A percentile compares a stretch with the other conserved stretches of the same genome.
Conservation (phyloP, 2,113 vertebrate genomes). For the Malurus elegans region DNA sequence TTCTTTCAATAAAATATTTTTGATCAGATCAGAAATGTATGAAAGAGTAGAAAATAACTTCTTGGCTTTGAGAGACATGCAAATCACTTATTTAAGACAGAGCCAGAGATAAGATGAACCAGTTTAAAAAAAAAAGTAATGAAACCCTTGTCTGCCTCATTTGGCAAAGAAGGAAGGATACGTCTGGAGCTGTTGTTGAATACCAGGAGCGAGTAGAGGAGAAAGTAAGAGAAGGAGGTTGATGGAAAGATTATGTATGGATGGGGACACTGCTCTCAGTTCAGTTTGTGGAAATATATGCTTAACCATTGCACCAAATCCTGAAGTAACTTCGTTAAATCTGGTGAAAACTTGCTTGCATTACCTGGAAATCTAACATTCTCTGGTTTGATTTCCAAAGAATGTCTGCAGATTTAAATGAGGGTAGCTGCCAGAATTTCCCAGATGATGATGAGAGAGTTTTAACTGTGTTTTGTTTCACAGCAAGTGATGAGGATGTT, state of each 20-base stretch:
- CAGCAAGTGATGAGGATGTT: background rate
- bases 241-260: background rate
- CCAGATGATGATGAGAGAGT: background rate
- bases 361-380: background rate
- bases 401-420: background rate
- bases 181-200: background rate
- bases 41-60: background rate
- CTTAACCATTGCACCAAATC: background rate
- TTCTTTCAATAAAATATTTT: background rate
- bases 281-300: background rate
- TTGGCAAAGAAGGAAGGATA: background rate
- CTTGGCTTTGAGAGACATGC: background rate
- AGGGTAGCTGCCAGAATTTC: background rate
- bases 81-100: background rate
- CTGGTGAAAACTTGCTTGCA: background rate
- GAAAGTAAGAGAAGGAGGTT: background rate
- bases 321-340: background rate
- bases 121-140: background rate
- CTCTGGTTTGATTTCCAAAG: background rate
- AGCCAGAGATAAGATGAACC: background rate
- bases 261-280: background rate
- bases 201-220: background rate
- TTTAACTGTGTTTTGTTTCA: slow-evolving; percentile 4
- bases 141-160: background rate
- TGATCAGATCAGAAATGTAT: background rate